A percentile compares a stretch with the other conserved stretches of the same genome.
These are phyloP conservation scores for Sialis lutaria DNA, from an alignment of 2,888 invertebrate species.

Conservation along the genomic window DNA sequence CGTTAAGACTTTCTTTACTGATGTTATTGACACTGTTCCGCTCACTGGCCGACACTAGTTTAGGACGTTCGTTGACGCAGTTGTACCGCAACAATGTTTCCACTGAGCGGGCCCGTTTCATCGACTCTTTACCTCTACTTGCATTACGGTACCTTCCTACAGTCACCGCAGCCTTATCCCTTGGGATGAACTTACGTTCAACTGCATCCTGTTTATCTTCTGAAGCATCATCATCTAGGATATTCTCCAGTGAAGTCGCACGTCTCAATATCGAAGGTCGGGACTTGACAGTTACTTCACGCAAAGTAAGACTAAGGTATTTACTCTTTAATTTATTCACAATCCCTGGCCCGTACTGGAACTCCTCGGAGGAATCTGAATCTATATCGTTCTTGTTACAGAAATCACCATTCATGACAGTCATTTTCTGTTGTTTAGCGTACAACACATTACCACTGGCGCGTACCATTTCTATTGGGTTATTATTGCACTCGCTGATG, in stretches of 20 bases:
- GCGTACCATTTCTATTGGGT: conserved; percentile 30
- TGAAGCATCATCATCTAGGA: conserved; percentile 48
- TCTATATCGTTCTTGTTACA: conserved; percentile 23
- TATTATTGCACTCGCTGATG: conserved; percentile 4
- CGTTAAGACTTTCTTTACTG: conserved; percentile 26
- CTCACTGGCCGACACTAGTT: conserved; percentile 8
- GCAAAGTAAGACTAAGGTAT: conserved; percentile 67
- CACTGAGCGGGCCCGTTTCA: conserved; percentile 74
- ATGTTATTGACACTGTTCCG: conserved; percentile 14
- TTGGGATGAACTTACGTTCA: conserved; percentile 13
- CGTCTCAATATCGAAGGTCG: conserved; percentile 55
- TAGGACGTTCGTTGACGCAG: conserved; percentile 10
- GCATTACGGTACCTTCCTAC: conserved; percentile 30
- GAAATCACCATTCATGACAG: conserved; percentile 8
- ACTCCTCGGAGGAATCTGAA: conserved; percentile 52
- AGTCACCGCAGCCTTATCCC: conserved; percentile 7
- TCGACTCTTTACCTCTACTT: conserved; percentile 36
- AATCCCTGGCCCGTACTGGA: conserved; percentile 82
- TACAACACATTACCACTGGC: conserved; percentile 23
- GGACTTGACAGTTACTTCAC: conserved; percentile 47
- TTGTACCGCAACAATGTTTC: conserved; percentile 62
- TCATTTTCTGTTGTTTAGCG: conserved; percentile 12
- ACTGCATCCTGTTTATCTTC: conserved; percentile 10
- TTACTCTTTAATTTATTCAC: conserved; percentile 75
- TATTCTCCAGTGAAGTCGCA: conserved; percentile 70